Conservation (phyloP, 2,113 vertebrate species). For the Astatoreochromis straeleni region DNA sequence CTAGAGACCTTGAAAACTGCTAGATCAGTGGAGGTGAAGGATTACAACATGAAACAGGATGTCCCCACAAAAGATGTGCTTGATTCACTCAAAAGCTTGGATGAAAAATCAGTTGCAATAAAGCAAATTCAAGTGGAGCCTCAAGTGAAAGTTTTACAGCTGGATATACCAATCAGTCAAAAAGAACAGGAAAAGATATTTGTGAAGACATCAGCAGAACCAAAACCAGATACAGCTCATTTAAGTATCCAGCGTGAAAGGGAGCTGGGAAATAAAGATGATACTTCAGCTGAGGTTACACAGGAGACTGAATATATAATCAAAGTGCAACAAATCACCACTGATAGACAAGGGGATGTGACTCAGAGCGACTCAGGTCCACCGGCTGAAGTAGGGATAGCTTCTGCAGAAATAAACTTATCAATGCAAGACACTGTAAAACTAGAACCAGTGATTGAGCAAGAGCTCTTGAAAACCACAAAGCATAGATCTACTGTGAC, state of each 20-base stretch:
- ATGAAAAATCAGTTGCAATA: neutral
- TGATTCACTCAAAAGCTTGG: neutral
- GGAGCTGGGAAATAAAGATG: neutral
- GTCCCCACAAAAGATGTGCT: neutral
- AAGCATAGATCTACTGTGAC: neutral
- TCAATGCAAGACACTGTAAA: neutral
- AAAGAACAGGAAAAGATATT: neutral
- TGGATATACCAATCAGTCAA: neutral
- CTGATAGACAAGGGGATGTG: neutral
- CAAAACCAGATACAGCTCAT: neutral
- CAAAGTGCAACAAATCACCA: neutral
- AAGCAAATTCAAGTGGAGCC: neutral
- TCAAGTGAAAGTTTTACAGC: neutral
- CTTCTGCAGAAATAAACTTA: neutral
- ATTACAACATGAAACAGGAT: neutral
- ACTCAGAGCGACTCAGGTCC: accelerated
- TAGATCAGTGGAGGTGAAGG: neutral
- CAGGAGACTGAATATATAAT: neutral
- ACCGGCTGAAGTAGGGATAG: neutral
- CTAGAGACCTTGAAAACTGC: neutral
- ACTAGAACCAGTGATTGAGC: neutral
- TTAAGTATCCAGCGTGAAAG: neutral
- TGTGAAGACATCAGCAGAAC: neutral
- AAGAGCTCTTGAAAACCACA: neutral
- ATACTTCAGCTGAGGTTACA: neutral